phyloP scores from a whole-genome alignment of 2,888 invertebrate genomes.

The Notodonta dromedarius region DNA sequence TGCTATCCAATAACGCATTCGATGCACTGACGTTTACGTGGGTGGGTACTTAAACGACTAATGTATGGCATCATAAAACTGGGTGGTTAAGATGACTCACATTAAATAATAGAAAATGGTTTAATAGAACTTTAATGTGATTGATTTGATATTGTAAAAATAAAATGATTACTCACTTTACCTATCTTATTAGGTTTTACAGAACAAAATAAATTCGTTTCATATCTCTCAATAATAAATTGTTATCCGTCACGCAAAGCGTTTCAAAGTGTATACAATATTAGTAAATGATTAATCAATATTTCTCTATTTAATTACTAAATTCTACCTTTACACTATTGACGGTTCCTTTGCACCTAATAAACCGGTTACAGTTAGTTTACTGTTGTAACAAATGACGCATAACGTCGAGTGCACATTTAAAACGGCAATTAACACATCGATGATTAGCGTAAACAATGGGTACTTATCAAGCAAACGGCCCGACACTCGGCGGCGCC shows the following conservation, averaged over 20 bases:
- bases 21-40: not conserved
- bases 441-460: constrained; percentile 40
- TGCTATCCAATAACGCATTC: constrained; percentile 2
- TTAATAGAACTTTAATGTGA: not conserved
- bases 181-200: no score
- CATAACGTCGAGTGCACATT: constrained; percentile 27
- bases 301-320: not conserved
- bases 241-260: no score
- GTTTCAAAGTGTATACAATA: no score
- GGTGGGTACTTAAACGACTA: constrained; percentile 1
- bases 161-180: no score
- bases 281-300: no score
- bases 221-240: no score
- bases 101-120: constrained; percentile 10
- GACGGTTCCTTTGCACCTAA: constrained; percentile 22
- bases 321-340: constrained; percentile 3
- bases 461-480: constrained; percentile 41
- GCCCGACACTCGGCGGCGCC: constrained; percentile 34
- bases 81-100: not conserved
- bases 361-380: constrained; percentile 15
- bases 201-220: no score
- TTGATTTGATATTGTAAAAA: no score
- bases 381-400: constrained; percentile 18
- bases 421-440: constrained; percentile 40
- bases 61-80: not conserved